phyloP scores from a whole-genome alignment of 2,888 invertebrate species.

The Frankliniella fusca region DNA sequence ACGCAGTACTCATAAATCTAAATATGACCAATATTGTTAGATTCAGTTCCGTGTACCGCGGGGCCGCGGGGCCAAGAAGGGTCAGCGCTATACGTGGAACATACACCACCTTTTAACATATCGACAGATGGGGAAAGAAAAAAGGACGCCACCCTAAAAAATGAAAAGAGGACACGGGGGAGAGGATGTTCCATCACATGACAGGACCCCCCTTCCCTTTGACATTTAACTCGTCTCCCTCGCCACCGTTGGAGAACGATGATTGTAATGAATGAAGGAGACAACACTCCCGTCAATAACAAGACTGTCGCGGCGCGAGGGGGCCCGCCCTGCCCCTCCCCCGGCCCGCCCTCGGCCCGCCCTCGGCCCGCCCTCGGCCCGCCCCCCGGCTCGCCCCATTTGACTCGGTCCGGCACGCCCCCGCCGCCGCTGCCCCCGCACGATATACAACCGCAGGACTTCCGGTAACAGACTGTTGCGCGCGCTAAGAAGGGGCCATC shows the following conservation, averaged over 20 bases:
- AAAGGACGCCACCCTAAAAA: too few species aligned
- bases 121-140: too few species aligned
- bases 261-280: too few species aligned
- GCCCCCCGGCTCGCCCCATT: neutral
- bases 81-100: too few species aligned
- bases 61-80: too few species aligned
- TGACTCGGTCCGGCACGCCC: neutral
- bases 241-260: neutral
- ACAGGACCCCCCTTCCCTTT: too few species aligned
- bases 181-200: too few species aligned
- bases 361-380: neutral
- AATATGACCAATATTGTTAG: too few species aligned
- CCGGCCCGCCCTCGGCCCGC: slow-evolving; percentile 1
- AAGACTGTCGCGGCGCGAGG: neutral
- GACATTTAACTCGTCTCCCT: neutral
- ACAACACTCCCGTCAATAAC: neutral
- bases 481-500: neutral
- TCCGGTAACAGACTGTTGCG: slow-evolving; percentile 24
- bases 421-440: neutral
- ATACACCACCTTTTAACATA: too few species aligned
- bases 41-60: too few species aligned
- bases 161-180: too few species aligned
- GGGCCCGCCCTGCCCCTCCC: neutral
- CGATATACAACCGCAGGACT: slow-evolving; percentile 7
- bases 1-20: too few species aligned